Percentiles rank a stretch among this genome's conserved stretches.
phyloP scores from a whole-genome alignment of 2,888 invertebrate species.

The Lymantria monacha region DNA sequence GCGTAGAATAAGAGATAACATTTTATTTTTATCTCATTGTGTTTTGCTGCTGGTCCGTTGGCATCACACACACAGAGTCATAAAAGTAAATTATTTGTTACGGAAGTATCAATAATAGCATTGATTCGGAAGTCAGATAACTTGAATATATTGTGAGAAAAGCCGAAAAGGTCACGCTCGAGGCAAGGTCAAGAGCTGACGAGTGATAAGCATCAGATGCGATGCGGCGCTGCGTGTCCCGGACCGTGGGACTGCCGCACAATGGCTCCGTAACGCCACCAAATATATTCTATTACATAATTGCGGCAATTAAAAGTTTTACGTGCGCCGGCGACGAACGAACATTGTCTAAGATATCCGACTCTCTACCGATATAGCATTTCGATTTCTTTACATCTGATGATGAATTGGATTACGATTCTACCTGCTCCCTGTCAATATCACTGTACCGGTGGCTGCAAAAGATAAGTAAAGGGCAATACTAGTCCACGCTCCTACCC shows the following conservation, averaged over 20 bases:
- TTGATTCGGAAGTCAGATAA: slow-evolving; percentile 55
- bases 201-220: slow-evolving; percentile 56
- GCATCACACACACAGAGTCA: not conserved
- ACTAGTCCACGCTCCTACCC: too few relatives aligned
- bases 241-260: slow-evolving; percentile 64
- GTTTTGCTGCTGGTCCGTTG: too few relatives aligned
- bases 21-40: not conserved
- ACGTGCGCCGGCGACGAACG: slow-evolving; percentile 29
- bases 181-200: slow-evolving; percentile 62
- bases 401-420: too few relatives aligned
- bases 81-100: slow-evolving; percentile 20
- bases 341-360: slow-evolving; percentile 10
- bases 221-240: slow-evolving; percentile 55
- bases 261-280: slow-evolving; percentile 57
- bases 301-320: slow-evolving; percentile 68
- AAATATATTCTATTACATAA: slow-evolving; percentile 67
- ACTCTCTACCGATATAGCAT: too few relatives aligned
- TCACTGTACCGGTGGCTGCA: too few relatives aligned
- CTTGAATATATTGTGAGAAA: slow-evolving; percentile 47
- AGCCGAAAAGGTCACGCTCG: slow-evolving; percentile 57
- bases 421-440: too few relatives aligned
- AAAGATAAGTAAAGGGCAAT: too few relatives aligned
- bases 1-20: too few relatives aligned
- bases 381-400: too few relatives aligned
- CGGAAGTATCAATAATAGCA: slow-evolving; percentile 51